Conservation (phyloP, 2,888 invertebrate genomes). For the Oscheius sp. region DNA sequence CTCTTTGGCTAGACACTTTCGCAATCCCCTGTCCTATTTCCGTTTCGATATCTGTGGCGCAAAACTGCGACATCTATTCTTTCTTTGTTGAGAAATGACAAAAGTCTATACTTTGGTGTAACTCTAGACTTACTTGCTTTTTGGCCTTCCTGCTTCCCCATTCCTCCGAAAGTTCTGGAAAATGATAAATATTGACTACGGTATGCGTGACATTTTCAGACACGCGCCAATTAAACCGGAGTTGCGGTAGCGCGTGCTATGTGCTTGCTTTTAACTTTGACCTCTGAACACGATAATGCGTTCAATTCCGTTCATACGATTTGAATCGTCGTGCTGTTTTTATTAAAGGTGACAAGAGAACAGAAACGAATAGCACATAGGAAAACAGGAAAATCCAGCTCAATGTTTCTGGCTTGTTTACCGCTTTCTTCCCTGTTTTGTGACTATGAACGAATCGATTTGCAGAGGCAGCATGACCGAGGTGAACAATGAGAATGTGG, state of each 20-base stretch:
- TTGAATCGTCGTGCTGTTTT: not conserved
- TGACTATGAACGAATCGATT: not conserved
- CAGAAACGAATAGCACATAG: not conserved
- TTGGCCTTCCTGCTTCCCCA: no score
- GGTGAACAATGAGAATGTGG: constrained; percentile 12
- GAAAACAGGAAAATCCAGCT: no score
- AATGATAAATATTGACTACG: not conserved
- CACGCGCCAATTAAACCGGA: constrained; percentile 18
- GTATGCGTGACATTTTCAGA: constrained; percentile 10
- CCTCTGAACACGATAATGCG: constrained; percentile 14
- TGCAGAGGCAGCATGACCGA: constrained; percentile 7
- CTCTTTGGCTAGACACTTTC: no score
- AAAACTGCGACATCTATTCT: no score
- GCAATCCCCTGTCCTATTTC: no score
- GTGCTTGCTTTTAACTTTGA: constrained; percentile 9
- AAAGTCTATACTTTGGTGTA: no score
- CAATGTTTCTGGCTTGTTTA: no score
- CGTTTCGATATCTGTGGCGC: no score
- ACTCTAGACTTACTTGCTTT: no score
- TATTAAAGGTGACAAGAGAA: not conserved
- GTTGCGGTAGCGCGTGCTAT: constrained; percentile 24
- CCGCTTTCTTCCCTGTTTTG: not conserved
- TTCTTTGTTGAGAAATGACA: no score
- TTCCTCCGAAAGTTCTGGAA: not conserved
- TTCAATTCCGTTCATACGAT: not conserved